A percentile compares a stretch with the other conserved stretches of the same genome.
phyloP scores from a whole-genome alignment of 2,797 vertebrate genomes.

The Phalanger gymnotis region DNA sequence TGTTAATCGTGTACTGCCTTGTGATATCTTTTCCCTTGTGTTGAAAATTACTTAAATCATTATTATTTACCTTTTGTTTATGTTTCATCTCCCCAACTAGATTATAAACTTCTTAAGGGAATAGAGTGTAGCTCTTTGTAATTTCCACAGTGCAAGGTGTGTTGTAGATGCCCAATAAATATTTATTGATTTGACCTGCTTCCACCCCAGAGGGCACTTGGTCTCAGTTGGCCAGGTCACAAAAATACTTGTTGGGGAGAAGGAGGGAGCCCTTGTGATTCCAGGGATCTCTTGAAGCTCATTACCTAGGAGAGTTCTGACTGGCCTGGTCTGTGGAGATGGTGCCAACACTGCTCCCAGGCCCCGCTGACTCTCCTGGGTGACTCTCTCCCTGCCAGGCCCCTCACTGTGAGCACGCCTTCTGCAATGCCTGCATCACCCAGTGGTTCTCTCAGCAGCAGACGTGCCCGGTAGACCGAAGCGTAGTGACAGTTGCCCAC shows the following conservation, averaged over 20 bases:
- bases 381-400: constrained; percentile 85
- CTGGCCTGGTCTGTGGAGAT: not conserved
- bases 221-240: not conserved
- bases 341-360: not conserved
- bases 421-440: constrained; percentile 99
- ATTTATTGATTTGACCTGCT: not conserved
- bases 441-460: constrained; percentile 99
- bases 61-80: constrained; percentile 48
- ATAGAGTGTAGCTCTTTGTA: not conserved
- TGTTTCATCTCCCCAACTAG: constrained; percentile 56
- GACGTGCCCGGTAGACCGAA: constrained; percentile 98
- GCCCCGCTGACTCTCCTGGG: constrained; percentile 26
- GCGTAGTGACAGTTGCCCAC: constrained; percentile 97
- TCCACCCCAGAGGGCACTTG: not conserved
- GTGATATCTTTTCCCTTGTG: constrained; percentile 39
- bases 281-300: not conserved
- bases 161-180: not conserved
- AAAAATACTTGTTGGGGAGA: not conserved
- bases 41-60: constrained; percentile 41
- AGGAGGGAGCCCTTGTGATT: not conserved
- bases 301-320: not conserved
- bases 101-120: constrained; percentile 42
- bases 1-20: constrained; percentile 37
- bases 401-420: constrained; percentile 98
- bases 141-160: not conserved